These are phyloP conservation scores for Microcebus jonahi DNA, from an alignment of 2,113 vertebrate species.

Conservation along the genomic window DNA sequence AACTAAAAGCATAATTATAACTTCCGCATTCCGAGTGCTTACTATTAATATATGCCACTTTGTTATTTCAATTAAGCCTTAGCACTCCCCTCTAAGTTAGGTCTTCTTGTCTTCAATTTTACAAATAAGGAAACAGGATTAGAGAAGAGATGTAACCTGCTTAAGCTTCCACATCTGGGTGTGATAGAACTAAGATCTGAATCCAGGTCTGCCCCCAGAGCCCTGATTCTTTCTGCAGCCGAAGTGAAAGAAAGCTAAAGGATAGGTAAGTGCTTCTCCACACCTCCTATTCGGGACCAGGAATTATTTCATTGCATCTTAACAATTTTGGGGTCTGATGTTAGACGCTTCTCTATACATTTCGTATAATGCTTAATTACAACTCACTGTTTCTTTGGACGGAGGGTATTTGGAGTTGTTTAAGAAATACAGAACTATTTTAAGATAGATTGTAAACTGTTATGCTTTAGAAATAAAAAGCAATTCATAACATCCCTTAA, in stretches of 20 bases:
- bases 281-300: neutral
- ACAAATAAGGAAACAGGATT: neutral
- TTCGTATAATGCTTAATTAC: neutral
- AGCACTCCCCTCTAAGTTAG: neutral
- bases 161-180: neutral
- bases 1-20: neutral
- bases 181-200: neutral
- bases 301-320: neutral
- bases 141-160: neutral
- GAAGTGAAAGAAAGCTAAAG: neutral
- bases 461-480: constrained; percentile 33
- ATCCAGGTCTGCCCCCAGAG: neutral
- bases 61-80: neutral
- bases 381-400: neutral
- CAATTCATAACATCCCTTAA: constrained; percentile 38
- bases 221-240: neutral
- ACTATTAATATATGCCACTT: neutral
- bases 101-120: neutral
- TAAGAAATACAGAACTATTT: constrained; percentile 41
- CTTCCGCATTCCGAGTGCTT: neutral
- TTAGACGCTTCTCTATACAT: neutral
- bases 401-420: neutral
- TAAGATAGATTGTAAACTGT: constrained; percentile 1
- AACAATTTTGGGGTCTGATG: neutral
- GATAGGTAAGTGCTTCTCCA: neutral